These are phyloP conservation scores for Coleophora flavipennella DNA, from an alignment of 2,888 invertebrate species.

Conservation along the genomic window DNA sequence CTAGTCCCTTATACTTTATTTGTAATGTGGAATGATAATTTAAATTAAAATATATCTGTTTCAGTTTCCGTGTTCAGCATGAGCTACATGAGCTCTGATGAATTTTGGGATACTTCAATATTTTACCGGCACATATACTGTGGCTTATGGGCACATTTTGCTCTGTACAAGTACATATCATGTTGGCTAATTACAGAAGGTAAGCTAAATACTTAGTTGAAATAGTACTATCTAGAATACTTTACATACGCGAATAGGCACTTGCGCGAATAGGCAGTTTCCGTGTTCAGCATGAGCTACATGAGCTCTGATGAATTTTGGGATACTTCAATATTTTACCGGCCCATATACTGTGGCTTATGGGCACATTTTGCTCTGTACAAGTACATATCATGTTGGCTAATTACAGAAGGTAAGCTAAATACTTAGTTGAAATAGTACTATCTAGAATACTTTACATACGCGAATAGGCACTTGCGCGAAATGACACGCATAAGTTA, in stretches of 20 bases:
- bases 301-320: constrained; percentile 77
- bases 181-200: constrained; percentile 95
- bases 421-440: too few species aligned
- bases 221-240: too few species aligned
- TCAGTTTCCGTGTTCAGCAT: constrained; percentile 77
- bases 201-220: too few species aligned
- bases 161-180: constrained; percentile 92
- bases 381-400: constrained; percentile 96
- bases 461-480: too few species aligned
- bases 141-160: constrained; percentile 88
- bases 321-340: constrained; percentile 66
- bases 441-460: too few species aligned
- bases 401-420: constrained; percentile 89
- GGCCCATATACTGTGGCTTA: constrained; percentile 79
- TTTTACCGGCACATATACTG: constrained; percentile 76
- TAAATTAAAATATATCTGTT: constrained; percentile 19
- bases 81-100: constrained; percentile 78
- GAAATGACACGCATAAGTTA: too few species aligned
- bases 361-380: constrained; percentile 91
- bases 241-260: too few species aligned
- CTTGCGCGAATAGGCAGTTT: too few species aligned
- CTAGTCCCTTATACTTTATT: too few species aligned
- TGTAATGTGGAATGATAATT: neutral
- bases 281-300: constrained; percentile 79
- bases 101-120: constrained; percentile 69